phyloP scores from a whole-genome alignment of 2,888 invertebrate genomes.

The Volucella zonaria region DNA sequence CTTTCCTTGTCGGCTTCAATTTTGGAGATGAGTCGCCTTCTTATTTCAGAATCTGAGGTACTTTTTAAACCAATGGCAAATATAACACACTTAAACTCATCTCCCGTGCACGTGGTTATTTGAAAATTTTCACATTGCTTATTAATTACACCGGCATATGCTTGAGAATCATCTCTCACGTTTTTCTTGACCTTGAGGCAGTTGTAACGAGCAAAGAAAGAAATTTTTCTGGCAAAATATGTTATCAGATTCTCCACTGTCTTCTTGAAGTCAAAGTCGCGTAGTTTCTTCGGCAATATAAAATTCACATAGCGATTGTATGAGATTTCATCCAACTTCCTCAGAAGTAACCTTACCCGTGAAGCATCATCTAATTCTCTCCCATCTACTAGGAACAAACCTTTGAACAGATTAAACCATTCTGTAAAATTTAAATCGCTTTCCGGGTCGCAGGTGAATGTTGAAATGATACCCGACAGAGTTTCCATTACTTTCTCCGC shows the following conservation, averaged over 20 bases:
- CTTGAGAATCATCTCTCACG: no score
- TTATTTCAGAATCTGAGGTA: slow-evolving; percentile 26
- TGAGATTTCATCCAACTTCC: no score
- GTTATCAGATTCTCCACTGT: no score
- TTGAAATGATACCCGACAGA: slow-evolving; percentile 14
- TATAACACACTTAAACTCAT: slow-evolving; percentile 24
- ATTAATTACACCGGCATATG: no score
- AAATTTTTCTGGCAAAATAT: no score
- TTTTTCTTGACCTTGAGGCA: no score
- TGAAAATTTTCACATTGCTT: slow-evolving; percentile 28
- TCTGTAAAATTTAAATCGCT: slow-evolving; percentile 15
- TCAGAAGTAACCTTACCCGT: no score
- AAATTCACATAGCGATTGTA: slow-evolving; percentile 24
- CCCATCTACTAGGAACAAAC: no score
- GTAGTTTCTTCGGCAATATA: slow-evolving; percentile 33
- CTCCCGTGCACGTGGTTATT: slow-evolving; percentile 22
- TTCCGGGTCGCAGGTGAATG: slow-evolving; percentile 20
- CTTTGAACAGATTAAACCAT: slow-evolving; percentile 13
- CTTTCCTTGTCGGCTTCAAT: slow-evolving; percentile 39
- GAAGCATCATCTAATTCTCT: no score
- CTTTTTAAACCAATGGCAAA: slow-evolving; percentile 25
- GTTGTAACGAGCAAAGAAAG: no score
- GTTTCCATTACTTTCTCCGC: slow-evolving; percentile 28
- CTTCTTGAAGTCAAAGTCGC: no score
- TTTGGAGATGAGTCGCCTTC: slow-evolving; percentile 31